Percentiles rank a stretch among this genome's conserved stretches.
phyloP scores from a whole-genome alignment of 2,113 vertebrate species.

The Phrynosoma platyrhinos region DNA sequence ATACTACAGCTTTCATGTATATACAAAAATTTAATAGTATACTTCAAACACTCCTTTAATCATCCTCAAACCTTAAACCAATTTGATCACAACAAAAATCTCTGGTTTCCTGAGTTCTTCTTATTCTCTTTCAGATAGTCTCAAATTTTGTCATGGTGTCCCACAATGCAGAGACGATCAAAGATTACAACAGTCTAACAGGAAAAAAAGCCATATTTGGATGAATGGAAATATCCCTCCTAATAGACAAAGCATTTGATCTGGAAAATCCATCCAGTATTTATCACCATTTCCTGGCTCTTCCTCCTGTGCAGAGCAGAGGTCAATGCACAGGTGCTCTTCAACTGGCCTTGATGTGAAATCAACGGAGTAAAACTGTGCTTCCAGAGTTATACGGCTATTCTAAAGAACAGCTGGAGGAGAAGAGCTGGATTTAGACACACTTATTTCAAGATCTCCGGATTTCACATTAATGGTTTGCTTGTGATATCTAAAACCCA shows the following conservation, averaged over 20 bases:
- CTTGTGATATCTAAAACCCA: constrained; percentile 26
- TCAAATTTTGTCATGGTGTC: neutral
- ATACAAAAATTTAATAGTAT: neutral
- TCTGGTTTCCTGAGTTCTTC: neutral
- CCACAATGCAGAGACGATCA: neutral
- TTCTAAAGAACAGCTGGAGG: neutral
- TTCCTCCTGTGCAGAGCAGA: constrained; percentile 1
- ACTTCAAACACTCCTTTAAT: neutral
- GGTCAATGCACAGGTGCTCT: neutral
- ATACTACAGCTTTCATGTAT: neutral
- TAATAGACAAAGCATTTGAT: constrained; percentile 3
- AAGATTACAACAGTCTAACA: neutral
- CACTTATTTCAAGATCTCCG: neutral
- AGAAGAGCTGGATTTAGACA: fast-evolving
- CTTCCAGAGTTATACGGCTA: neutral
- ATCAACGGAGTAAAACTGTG: fast-evolving
- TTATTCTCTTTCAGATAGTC: neutral
- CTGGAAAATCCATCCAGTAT: constrained; percentile 18
- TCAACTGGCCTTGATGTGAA: neutral
- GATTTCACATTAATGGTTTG: constrained; percentile 40
- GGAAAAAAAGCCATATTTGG: neutral
- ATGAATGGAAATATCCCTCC: neutral
- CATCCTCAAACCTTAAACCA: neutral
- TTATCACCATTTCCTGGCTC: neutral
- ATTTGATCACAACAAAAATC: neutral